Evolutionary conservation across 2,113 vertebrate genomes (phyloP), one percentile per base, ranked within the genome.

Genomic region (Festucalex cinctus): DNA sequence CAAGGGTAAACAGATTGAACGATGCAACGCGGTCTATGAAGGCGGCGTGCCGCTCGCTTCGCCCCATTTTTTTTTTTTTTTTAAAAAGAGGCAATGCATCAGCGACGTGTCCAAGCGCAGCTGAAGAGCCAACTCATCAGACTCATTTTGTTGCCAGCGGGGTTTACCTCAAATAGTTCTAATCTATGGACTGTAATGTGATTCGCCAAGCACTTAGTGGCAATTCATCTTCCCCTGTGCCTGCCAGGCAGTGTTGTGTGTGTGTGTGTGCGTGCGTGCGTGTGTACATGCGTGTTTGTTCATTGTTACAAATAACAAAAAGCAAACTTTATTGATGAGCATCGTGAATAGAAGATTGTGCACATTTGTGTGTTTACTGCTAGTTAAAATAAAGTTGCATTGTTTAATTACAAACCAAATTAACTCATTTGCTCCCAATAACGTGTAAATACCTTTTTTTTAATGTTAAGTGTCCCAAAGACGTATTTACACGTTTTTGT

Each of bases 161-260:
- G 89, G 84, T 90, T 88, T 87, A 90, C 90, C 88, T 90, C 85
- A 88, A 90, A 90, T 90, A 85, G 80, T 78, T 80, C 80, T 88
- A 85, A 91, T 91, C 85, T 88, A 69, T 75, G 69, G 80, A 85
- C 64, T 88, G 72, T 86, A 88, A 88, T 89, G 85, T 83, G 80
- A 89, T 88, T 83, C 78, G 78, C 69, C 80, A 86, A 87, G 80
- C 69, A 78, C 77, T 89, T 84, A 80, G 79, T 69, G 76, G 82
- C 80, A 80, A 89, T 91, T 80, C 79, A 88, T 91, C 89, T 89
- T 88, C 54, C 51, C 44, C n/a, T 32, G 9, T 63, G 76, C 81
- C 87, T 87, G 65, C 69, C 65, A 83, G 83, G 86, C 80, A 66
- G 63, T 69, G 62, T 36, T 41, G 41, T 70, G 66, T 16, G 44